Evolutionary conservation across 1,140 invertebrate species (phyloP), one percentile per base, ranked within the genome.

Genomic region (Brevipalpus yothersi): DNA sequence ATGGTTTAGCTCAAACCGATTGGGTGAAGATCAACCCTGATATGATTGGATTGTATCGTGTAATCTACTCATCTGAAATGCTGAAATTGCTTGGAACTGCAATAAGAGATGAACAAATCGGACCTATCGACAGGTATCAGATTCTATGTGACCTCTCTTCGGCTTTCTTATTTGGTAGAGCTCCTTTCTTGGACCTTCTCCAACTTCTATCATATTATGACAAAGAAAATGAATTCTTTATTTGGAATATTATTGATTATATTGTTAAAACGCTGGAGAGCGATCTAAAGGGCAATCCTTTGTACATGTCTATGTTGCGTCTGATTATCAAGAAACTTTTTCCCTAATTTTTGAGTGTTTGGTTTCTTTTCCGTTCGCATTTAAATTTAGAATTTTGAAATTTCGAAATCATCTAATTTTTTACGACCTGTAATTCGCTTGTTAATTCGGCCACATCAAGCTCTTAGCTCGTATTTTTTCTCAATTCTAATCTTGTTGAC

Each of bases 161-260:
- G 2, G 53, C 77, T 72, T 82, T 89, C 1, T 81, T 89, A 72
- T 82, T 85, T n/a, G 88, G 89, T 7, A 78, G 84, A 62, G 76
- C 78, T 1, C 79, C 79, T 39, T 86, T 86, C 13, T 79, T 80
- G 0, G 83, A 90, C 66, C 80, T 84, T 21, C 66, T 84, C 23
- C 77, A 80, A 66, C 72, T 85, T 7, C 78, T 83, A 59, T 75
- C 81, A 62, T 82, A 86, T 0, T 92, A 84, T 69, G 75, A 77
- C 56, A 77, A 84, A 63, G 89, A 95, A 71, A 81, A 81, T n/a
- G 83, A 90, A 70, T 94, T 85, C 70, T 89, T 86, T 0, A 89
- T 93, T 1, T 95, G 89, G 89, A 82, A 78, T 2, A 83, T 82
- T 13, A 83, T 95, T 62, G 77, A 78, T 17, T 82, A 80, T 66